Evolutionary conservation across 2,888 invertebrate species (phyloP).

Genomic region (Campoplex capitator): DNA sequence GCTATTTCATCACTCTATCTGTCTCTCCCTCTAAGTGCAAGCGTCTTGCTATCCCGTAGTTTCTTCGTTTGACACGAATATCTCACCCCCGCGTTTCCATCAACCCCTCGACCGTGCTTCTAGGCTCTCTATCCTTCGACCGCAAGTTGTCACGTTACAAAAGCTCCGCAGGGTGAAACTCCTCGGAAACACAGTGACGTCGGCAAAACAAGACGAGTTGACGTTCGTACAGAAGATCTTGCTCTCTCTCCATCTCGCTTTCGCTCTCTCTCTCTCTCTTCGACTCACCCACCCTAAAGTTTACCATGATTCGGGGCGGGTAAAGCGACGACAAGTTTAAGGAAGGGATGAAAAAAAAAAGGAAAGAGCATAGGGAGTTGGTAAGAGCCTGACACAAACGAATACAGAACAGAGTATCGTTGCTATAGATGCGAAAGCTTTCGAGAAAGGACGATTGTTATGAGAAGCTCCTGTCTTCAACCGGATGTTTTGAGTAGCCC

Average conservation of each 20-base stretch:
- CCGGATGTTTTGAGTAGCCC: constrained; percentile 27
- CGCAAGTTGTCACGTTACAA: constrained; percentile 67
- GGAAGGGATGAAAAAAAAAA: not conserved
- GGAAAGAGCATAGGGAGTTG: not conserved
- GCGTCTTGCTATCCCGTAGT: constrained; percentile 52
- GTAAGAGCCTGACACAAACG: not conserved
- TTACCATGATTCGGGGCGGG: not conserved
- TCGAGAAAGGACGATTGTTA: constrained; percentile 56
- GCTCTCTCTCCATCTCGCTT: constrained; percentile 20
- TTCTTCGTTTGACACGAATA: constrained; percentile 46
- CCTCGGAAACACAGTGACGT: constrained; percentile 53
- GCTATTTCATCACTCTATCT: constrained; percentile 35
- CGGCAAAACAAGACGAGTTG: constrained; percentile 57
- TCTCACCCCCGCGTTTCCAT: constrained; percentile 30
- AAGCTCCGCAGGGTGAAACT: constrained; percentile 67
- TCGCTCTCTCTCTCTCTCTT: constrained; percentile 23
- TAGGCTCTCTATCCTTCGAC: constrained; percentile 53
- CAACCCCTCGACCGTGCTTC: constrained; percentile 16
- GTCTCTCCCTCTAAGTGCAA: not conserved
- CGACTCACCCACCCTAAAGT: not conserved
- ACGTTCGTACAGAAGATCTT: constrained; percentile 43
- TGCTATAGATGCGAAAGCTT: constrained; percentile 44
- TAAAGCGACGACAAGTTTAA: not conserved
- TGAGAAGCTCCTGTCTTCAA: constrained; percentile 34
- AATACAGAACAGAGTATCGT: constrained; percentile 41